Percentiles rank a stretch among this genome's conserved stretches.
Conservation (phyloP, 2,888 invertebrate species). For the Meta bourneti region DNA sequence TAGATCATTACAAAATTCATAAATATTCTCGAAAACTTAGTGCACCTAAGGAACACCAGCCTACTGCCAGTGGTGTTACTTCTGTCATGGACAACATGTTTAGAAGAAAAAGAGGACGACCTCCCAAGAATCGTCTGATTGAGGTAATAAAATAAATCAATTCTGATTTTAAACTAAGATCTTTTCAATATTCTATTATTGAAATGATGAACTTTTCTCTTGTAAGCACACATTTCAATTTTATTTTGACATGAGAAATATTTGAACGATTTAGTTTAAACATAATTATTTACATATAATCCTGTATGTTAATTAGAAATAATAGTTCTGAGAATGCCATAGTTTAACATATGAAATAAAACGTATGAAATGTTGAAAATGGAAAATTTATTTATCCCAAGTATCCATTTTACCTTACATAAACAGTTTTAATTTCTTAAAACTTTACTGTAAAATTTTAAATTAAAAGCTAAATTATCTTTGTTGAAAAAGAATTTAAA, state of each 20-base stretch:
- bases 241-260: not conserved
- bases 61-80: constrained; percentile 84
- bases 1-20: constrained; percentile 93
- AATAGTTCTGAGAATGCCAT: too few relatives aligned
- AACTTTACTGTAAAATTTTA: too few relatives aligned
- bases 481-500: too few relatives aligned
- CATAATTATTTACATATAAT: not conserved
- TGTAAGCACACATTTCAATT: not conserved
- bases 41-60: constrained; percentile 70
- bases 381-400: too few relatives aligned
- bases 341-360: too few relatives aligned
- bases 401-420: too few relatives aligned
- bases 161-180: not conserved
- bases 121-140: constrained; percentile 89
- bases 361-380: too few relatives aligned
- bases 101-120: constrained; percentile 94
- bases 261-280: not conserved
- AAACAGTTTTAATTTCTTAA: too few relatives aligned
- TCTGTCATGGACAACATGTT: constrained; percentile 89
- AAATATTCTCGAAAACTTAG: constrained; percentile 84
- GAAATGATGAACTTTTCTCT: not conserved
- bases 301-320: too few relatives aligned
- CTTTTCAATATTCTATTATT: not conserved
- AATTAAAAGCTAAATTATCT: too few relatives aligned
- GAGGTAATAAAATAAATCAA: constrained; percentile 54